Conservation (phyloP, 2,888 invertebrate genomes). For the Tridacna gigas region DNA sequence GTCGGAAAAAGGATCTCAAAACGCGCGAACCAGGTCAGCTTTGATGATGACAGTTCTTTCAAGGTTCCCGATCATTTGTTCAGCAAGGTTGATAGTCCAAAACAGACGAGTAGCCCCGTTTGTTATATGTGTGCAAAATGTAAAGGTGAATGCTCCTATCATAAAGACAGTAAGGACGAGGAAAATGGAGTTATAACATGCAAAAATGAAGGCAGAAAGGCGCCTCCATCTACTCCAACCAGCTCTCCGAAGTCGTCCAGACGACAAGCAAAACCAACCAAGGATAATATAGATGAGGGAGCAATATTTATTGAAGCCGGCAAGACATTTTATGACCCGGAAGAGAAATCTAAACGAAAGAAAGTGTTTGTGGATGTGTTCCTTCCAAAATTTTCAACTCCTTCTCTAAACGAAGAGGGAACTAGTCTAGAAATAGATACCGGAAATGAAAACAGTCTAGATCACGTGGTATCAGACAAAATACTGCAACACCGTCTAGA, state of each 20-base stretch:
- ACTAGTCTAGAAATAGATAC: not conserved
- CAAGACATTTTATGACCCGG: conserved; percentile 58
- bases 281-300: conserved; percentile 39
- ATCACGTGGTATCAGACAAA: not conserved
- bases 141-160: conserved; percentile 40
- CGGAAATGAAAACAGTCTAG: not conserved
- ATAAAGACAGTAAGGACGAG: not conserved
- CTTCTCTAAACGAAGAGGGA: conserved; percentile 10
- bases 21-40: conserved; percentile 38
- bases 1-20: conserved; percentile 67
- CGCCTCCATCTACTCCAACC: conserved; percentile 56
- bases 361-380: conserved; percentile 73
- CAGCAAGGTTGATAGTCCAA: conserved; percentile 47
- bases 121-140: conserved; percentile 58
- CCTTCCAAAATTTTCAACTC: conserved; percentile 64
- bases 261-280: conserved; percentile 30
- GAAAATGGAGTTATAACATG: not conserved
- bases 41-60: conserved; percentile 49
- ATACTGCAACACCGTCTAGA: conserved; percentile 6
- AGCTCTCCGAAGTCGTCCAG: conserved; percentile 29
- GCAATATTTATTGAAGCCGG: conserved; percentile 58
- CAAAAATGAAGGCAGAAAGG: conserved; percentile 43
- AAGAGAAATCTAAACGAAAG: conserved; percentile 59
- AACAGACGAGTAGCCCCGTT: conserved; percentile 1
- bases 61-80: conserved; percentile 66